Percentiles rank a stretch among this genome's conserved stretches.
Evolutionary conservation across 1,140 invertebrate species (phyloP).

Genomic region (Drosophila simulans): DNA sequence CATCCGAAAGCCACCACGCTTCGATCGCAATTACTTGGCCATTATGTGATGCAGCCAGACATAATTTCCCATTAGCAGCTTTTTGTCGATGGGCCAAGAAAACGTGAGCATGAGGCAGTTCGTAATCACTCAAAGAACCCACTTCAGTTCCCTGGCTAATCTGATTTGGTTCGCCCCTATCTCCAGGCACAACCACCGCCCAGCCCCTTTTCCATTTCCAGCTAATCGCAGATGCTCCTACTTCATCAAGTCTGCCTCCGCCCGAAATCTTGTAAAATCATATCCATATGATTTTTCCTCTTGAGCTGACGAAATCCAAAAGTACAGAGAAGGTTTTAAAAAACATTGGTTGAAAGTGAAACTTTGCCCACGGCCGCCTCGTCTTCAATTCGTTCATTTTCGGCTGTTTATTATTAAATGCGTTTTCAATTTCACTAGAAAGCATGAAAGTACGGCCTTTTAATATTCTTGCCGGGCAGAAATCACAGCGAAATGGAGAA

Average conservation of each 20-base stretch:
- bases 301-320: neutral
- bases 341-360: conserved; percentile 65
- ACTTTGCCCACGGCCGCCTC: conserved; percentile 44
- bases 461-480: conserved; percentile 69
- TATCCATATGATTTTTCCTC: conserved; percentile 5
- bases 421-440: conserved; percentile 82
- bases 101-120: conserved; percentile 46
- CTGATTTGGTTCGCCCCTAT: conserved; percentile 26
- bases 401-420: conserved; percentile 56
- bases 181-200: neutral
- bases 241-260: conserved; percentile 10
- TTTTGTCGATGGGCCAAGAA: conserved; percentile 48
- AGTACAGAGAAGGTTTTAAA: neutral
- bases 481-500: conserved; percentile 63
- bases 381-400: conserved; percentile 33
- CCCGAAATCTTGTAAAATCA: conserved; percentile 40
- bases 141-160: conserved; percentile 21
- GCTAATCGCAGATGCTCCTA: conserved; percentile 56
- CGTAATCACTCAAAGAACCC: conserved; percentile 18
- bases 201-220: conserved; percentile 9
- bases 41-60: conserved; percentile 38
- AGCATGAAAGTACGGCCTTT: conserved; percentile 51
- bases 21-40: conserved; percentile 40
- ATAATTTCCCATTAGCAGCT: conserved; percentile 66
- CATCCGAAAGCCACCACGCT: conserved; percentile 48